A percentile compares a stretch with the other conserved stretches of the same genome.
Conservation (phyloP, 2,113 vertebrate genomes). For the Marcusenius ussheri region DNA sequence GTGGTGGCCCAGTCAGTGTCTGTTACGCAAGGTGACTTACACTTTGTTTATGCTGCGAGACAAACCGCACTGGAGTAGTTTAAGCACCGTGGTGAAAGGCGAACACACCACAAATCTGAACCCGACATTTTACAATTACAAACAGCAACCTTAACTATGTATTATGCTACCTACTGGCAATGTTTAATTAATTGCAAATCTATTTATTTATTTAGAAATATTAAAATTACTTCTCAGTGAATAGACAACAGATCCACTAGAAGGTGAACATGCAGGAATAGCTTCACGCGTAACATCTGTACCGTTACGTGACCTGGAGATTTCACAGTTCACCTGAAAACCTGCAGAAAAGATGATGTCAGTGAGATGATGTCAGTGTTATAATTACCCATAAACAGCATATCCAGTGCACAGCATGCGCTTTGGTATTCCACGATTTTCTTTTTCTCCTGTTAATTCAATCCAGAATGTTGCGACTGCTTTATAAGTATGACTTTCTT, state of each 20-base stretch:
- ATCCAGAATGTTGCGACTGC: background rate
- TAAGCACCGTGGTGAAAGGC: background rate
- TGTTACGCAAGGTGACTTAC: background rate
- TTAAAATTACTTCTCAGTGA: background rate
- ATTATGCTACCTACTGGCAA: constrained; percentile 1
- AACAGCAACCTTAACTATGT: background rate
- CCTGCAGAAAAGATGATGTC: background rate
- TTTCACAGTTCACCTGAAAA: background rate
- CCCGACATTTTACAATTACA: background rate
- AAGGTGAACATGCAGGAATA: background rate
- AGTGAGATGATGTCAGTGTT: background rate
- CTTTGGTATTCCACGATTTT: background rate
- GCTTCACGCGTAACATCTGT: background rate
- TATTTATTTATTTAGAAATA: background rate
- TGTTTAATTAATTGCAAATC: background rate
- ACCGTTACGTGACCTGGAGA: background rate
- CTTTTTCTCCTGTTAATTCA: background rate
- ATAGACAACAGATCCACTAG: background rate
- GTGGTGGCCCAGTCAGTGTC: background rate
- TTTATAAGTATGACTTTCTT: background rate
- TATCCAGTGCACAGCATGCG: background rate
- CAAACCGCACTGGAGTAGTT: background rate
- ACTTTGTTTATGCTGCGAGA: background rate
- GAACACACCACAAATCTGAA: background rate
- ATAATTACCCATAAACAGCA: background rate